phyloP scores from a whole-genome alignment of 2,888 invertebrate genomes.

The Prionchulus punctatus region DNA sequence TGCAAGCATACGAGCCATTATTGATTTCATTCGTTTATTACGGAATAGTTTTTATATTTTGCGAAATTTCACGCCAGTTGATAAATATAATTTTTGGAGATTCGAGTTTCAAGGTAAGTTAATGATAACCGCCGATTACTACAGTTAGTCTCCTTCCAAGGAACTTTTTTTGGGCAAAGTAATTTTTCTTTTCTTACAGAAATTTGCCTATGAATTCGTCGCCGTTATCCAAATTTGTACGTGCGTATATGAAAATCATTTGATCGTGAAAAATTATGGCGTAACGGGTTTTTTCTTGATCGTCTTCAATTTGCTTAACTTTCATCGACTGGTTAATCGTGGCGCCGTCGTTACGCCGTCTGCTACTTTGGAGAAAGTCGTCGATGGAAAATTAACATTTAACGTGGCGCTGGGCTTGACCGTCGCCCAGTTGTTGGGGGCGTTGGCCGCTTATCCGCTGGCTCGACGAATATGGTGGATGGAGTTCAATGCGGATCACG shows the following conservation, averaged over 20 bases:
- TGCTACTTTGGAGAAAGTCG: constrained; percentile 18
- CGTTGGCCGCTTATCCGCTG: constrained; percentile 17
- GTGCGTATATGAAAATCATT: constrained; percentile 29
- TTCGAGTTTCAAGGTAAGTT: no score
- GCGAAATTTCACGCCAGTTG: constrained; percentile 3
- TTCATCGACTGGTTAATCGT: constrained; percentile 17
- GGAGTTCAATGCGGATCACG: constrained; percentile 18
- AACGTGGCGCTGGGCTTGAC: constrained; percentile 14
- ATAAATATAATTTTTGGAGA: neutral
- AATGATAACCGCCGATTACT: no score
- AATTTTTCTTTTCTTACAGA: neutral
- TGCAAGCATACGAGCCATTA: constrained; percentile 1
- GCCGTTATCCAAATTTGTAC: constrained; percentile 21
- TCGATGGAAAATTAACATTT: no score
- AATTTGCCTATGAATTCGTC: neutral
- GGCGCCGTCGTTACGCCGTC: constrained; percentile 23
- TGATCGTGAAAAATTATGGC: constrained; percentile 24
- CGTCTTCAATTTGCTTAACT: constrained; percentile 17
- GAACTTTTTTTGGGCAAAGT: neutral
- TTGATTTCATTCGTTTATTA: constrained; percentile 2
- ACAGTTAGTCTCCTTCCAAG: no score
- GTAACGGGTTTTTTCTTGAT: constrained; percentile 21
- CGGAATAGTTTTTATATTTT: neutral
- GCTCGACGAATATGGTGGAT: constrained; percentile 24
- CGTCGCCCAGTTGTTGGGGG: neutral